A percentile compares a stretch with the other conserved stretches of the same genome.
These are phyloP conservation scores for Epicauta chinensis DNA, from an alignment of 1,140 invertebrate genomes.

Conservation along the genomic window DNA sequence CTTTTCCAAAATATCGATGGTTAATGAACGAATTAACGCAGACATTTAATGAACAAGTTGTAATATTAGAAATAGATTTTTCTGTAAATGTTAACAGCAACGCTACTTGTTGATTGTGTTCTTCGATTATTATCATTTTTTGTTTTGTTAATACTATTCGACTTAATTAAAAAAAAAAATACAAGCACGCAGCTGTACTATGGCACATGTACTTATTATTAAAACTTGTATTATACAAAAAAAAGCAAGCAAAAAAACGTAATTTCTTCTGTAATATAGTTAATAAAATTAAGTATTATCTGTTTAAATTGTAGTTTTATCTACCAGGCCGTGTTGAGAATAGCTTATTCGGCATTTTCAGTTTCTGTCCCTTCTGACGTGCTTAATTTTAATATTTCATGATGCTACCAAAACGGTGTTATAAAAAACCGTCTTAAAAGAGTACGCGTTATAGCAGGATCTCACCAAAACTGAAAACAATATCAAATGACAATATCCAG, in stretches of 20 bases:
- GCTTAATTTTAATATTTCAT: no score
- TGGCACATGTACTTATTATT: slow-evolving; percentile 35
- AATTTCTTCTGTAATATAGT: slow-evolving; percentile 33
- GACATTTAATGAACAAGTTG: no score
- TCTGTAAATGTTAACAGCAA: slow-evolving; percentile 24
- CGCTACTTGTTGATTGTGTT: slow-evolving; percentile 20
- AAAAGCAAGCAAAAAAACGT: slow-evolving; percentile 8
- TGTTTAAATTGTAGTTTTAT: slow-evolving; percentile 19
- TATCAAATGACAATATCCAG: no score
- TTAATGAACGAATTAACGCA: no score
- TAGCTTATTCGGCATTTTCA: no score
- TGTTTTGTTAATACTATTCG: slow-evolving; percentile 5
- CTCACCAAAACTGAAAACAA: no score
- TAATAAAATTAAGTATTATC: slow-evolving; percentile 30
- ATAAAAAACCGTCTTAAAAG: no score
- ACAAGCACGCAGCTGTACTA: slow-evolving; percentile 28
- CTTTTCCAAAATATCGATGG: no score
- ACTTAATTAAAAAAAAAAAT: slow-evolving; percentile 4
- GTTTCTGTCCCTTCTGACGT: no score
- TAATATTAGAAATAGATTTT: background rate
- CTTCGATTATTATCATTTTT: slow-evolving; percentile 19
- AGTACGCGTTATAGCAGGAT: no score
- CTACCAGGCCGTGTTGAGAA: no score
- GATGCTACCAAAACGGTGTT: no score
- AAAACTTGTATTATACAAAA: slow-evolving; percentile 30